phyloP scores from a whole-genome alignment of 2,888 invertebrate species.

The Drosophila paracracens region DNA sequence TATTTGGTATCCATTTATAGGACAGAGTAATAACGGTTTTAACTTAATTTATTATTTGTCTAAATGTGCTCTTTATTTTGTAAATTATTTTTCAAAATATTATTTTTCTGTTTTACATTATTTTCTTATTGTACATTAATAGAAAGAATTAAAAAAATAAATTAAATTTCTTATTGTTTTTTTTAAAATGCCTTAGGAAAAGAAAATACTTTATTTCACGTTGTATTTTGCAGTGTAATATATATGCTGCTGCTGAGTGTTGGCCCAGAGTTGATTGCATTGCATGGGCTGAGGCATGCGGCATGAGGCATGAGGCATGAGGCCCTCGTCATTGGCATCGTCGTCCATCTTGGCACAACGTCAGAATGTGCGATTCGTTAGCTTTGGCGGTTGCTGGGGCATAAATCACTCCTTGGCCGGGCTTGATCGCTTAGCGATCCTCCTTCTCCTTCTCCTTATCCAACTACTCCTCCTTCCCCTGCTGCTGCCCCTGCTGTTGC shows the following conservation, averaged over 20 bases:
- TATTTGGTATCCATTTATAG: too few species aligned
- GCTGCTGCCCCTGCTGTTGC: background rate
- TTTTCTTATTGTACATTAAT: too few species aligned
- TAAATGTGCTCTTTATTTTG: too few species aligned
- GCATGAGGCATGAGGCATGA: constrained; percentile 19
- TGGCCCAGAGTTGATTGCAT: constrained; percentile 62
- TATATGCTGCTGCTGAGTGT: constrained; percentile 39
- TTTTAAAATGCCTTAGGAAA: background rate
- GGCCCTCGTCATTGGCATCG: constrained; percentile 56
- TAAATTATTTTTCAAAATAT: too few species aligned
- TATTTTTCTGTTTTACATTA: too few species aligned
- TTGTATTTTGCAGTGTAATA: constrained; percentile 29
- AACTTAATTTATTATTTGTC: too few species aligned
- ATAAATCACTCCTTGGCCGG: constrained; percentile 72
- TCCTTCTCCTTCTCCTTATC: constrained; percentile 25
- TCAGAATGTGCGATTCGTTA: constrained; percentile 77
- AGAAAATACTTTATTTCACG: accelerated
- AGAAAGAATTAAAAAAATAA: background rate
- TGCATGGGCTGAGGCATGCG: constrained; percentile 29
- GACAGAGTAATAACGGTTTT: too few species aligned
- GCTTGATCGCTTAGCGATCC: constrained; percentile 50
- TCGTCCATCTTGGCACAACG: constrained; percentile 79
- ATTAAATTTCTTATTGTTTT: background rate
- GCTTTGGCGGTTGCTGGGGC: constrained; percentile 70
- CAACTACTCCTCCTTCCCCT: constrained; percentile 9